Base-by-base conservation (phyloP, 2,113 vertebrate genomes). In the Corynorhinus townsendii region DNA sequence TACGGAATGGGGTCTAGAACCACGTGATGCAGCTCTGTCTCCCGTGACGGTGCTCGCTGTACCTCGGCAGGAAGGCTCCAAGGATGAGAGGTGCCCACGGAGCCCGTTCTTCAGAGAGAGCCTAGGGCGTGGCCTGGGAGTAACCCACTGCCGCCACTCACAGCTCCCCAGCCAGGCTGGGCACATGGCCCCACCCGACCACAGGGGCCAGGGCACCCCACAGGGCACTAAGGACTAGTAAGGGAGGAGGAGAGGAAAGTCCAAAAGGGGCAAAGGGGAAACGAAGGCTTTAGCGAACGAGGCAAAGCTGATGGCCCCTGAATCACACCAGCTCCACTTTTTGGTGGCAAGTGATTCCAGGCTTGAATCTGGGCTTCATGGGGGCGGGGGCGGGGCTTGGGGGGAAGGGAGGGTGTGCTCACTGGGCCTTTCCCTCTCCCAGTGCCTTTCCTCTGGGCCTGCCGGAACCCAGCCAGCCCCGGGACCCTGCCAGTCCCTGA, bases 11-110 rank as follows among this genome's bases (percentile, higher is more conserved):
- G 62, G 56, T 22, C 54, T 30, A 19, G 62, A 54, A 5, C 49
- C 68, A 71, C 24, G 17, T 0, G 10, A 7, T 3, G 56, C 0
- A 2, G 9, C 56, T 35, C 19, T 28, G 4, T 45, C 76, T 72
- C 52, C 24, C 24, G 4, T 14, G 30, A 24, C 5, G 3, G 3
- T 4, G n/a, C 28, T 54, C 14, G 2, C 0, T 2, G 1, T 1
- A 16, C 71, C 30, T n/a, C 71, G 14, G 54, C 16, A 45, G 30
- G 62, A 56, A 5, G 33, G 4, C 19, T 30, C 9, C 4, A 33
- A 43, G 30, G 24, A 11, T 8, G 4, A 7, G 12, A 15, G 8
- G 30, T 8, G 4, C 35, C 49, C 15, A 43, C 1, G n/a, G 68
- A 30, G 6, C 64, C 52, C 24, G 49, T 33, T 83, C 77, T 69